Percentiles rank a stretch among this genome's conserved stretches.
Evolutionary conservation across 2,888 invertebrate species (phyloP).

Genomic region (Bombylius major): DNA sequence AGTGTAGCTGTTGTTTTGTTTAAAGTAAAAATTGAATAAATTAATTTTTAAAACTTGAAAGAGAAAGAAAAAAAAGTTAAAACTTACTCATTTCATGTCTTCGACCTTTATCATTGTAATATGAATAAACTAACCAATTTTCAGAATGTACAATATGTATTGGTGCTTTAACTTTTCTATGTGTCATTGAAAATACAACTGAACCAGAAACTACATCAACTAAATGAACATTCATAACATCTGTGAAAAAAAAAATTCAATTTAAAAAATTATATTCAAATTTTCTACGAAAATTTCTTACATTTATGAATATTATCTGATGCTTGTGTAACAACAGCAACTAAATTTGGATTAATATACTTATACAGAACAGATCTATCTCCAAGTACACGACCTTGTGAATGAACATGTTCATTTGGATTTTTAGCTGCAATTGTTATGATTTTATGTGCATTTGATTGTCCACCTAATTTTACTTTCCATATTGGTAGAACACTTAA

Average conservation of each 20-base stretch:
- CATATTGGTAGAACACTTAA: slow-evolving; percentile 43
- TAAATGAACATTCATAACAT: slow-evolving; percentile 70
- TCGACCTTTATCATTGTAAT: slow-evolving; percentile 85
- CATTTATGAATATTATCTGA: slow-evolving; percentile 64
- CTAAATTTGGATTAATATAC: slow-evolving; percentile 94
- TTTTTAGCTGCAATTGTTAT: slow-evolving; percentile 51
- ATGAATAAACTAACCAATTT: slow-evolving; percentile 91
- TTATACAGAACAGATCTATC: slow-evolving; percentile 97
- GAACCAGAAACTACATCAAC: slow-evolving; percentile 86
- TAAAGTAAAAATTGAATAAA: neutral
- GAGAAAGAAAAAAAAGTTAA: neutral
- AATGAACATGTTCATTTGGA: slow-evolving; percentile 68
- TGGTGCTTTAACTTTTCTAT: slow-evolving; percentile 73
- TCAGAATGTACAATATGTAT: slow-evolving; percentile 88
- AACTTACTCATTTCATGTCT: slow-evolving; percentile 68
- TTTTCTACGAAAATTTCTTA: slow-evolving; percentile 23
- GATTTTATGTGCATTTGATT: slow-evolving; percentile 46
- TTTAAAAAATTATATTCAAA: neutral
- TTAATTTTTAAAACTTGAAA: neutral
- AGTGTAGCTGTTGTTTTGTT: slow-evolving; percentile 54
- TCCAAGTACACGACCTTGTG: slow-evolving; percentile 86
- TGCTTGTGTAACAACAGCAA: slow-evolving; percentile 71
- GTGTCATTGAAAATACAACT: slow-evolving; percentile 70
- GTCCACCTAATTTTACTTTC: slow-evolving; percentile 6
- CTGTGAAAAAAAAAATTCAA: slow-evolving; percentile 35